Base-by-base conservation (phyloP, 1,140 invertebrate species). In the Chrysomallon squamiferum region DNA sequence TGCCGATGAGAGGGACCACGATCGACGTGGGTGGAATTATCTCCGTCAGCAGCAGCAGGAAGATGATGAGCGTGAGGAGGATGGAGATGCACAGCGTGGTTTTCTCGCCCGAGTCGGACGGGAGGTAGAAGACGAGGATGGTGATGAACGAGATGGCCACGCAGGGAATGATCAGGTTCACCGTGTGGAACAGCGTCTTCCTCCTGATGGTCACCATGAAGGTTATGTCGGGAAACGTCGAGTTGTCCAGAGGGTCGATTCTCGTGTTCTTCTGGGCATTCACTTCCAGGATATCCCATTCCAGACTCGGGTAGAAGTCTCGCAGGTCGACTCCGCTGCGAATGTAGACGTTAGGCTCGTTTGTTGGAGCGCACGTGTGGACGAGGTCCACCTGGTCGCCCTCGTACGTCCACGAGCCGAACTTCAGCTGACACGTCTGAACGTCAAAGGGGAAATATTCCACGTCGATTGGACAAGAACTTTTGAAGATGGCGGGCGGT, bases 401-500 rank as follows among this genome's bases (percentile, higher is more conserved):
- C 68, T 89, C 85, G 71, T 91, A 90, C 1, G 95, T 96, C 95
- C 95, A 97, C 0, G 95, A 96, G 7, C 95, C 95, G 78, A 87
- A 85, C 61, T 86, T 86, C 93, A 98, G 95, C 68, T 92, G 89
- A 81, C 95, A 97, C 57, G 91, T 93, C 86, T 97, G 95, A 74
- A 95, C 92, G 78, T 97, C 94, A 78, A 96, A 97, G 1, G 94
- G 94, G 80, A 96, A 87, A 63, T 84, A 86, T 69, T 87, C 84
- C n/a, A 99, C 97, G 85, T 99, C 96, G 76, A 99, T 99, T 22
- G 95, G 97, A 86, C 98, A 99, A 50, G 96, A 98, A 86, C 95
- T 98, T 91, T 99, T 92, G 84, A 98, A 99, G 80, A 99, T 99
- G 47, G 97, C 96, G 25, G 97, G 97, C 0, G 97, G 97, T 41